Percentiles rank a stretch among this genome's conserved stretches.
Evolutionary conservation across 1,140 invertebrate species (phyloP).

Genomic region (Notospermus geniculatus): DNA sequence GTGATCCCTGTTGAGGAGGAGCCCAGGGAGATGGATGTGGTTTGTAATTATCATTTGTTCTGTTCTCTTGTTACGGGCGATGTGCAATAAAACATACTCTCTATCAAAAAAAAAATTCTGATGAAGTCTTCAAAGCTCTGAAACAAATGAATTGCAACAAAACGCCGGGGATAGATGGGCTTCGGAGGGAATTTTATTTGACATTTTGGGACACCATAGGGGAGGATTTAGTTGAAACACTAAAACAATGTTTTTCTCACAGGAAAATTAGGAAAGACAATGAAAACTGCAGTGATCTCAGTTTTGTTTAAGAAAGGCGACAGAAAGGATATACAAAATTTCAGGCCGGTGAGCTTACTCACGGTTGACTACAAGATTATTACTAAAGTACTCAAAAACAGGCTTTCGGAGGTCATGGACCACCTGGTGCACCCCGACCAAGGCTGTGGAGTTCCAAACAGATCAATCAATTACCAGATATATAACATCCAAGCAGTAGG

Average conservation of each 20-base stretch:
- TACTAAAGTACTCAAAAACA: background rate
- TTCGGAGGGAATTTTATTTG: conserved; percentile 7
- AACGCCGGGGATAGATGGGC: conserved; percentile 1
- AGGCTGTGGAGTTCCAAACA: background rate
- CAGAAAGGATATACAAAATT: background rate
- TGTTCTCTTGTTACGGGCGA: too few relatives aligned
- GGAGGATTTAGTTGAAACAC: background rate
- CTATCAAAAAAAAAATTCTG: too few relatives aligned
- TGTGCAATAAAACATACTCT: too few relatives aligned
- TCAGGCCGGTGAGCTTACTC: background rate
- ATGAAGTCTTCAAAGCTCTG: background rate
- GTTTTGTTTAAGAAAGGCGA: conserved; percentile 6
- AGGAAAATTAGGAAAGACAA: background rate
- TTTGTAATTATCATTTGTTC: too few relatives aligned
- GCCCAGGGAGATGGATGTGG: too few relatives aligned
- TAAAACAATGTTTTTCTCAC: background rate
- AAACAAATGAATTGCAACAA: background rate
- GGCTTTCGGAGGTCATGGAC: background rate
- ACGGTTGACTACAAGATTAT: conserved; percentile 5
- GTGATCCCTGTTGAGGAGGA: too few relatives aligned
- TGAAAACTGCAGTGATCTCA: background rate
- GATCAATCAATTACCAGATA: conserved; percentile 1
- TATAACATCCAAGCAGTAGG: background rate
- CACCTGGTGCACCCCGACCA: conserved; percentile 4
- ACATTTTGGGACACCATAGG: conserved; percentile 1